These are phyloP conservation scores for Ptiloglossa arizonensis DNA, from an alignment of 1,140 invertebrate species.

Conservation along the genomic window DNA sequence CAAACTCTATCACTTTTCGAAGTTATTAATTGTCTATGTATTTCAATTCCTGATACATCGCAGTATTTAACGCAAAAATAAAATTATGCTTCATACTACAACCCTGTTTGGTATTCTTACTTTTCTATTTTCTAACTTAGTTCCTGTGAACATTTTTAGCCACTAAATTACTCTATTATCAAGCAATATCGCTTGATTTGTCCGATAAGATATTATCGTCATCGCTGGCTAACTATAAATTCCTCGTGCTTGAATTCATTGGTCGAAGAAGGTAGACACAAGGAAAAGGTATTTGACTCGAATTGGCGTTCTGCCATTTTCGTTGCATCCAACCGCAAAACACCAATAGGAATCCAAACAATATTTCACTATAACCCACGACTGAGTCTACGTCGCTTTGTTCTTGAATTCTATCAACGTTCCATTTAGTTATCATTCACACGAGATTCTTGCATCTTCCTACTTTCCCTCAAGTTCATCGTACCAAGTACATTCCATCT, in stretches of 20 bases:
- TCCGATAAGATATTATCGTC: background rate
- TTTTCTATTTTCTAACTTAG: too few relatives aligned
- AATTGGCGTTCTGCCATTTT: conserved; percentile 58
- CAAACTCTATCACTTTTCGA: too few relatives aligned
- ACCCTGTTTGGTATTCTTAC: too few relatives aligned
- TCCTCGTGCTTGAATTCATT: conserved; percentile 46
- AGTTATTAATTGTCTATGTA: too few relatives aligned
- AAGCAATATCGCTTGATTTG: background rate
- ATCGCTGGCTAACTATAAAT: conserved; percentile 53
- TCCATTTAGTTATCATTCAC: background rate
- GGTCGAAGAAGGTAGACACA: conserved; percentile 48
- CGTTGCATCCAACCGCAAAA: conserved; percentile 35
- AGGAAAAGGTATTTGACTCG: conserved; percentile 60
- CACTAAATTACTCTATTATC: background rate
- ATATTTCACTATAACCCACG: conserved; percentile 44
- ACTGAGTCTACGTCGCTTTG: conserved; percentile 12
- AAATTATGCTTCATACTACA: too few relatives aligned
- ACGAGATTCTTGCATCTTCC: too few relatives aligned
- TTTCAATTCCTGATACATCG: too few relatives aligned
- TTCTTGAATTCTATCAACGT: conserved; percentile 14
- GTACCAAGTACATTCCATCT: too few relatives aligned
- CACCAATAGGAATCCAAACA: conserved; percentile 60
- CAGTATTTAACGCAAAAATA: too few relatives aligned
- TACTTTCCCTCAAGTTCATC: too few relatives aligned
- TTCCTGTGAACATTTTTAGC: too few relatives aligned